Evolutionary conservation across 2,113 vertebrate species (phyloP).

Genomic region (Passer domesticus): DNA sequence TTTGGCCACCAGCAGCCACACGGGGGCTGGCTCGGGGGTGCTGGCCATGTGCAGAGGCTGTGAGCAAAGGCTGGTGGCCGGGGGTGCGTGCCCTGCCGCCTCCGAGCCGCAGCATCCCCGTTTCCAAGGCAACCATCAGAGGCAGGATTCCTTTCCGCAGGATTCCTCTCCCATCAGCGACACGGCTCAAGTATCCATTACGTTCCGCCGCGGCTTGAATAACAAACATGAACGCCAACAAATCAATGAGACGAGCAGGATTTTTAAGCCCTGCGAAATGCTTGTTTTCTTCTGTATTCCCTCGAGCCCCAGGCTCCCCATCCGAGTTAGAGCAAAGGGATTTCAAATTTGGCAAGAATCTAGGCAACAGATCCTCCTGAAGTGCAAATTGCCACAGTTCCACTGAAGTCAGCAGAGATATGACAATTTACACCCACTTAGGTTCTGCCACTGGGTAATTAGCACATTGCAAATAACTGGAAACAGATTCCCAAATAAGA

Average conservation of each 20-base stretch:
- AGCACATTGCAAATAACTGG: conserved; percentile 66
- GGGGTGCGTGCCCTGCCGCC: neutral
- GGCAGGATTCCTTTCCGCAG: conserved; percentile 14
- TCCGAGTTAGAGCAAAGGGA: conserved; percentile 33
- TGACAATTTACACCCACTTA: conserved; percentile 68
- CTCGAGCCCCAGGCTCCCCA: conserved; percentile 34
- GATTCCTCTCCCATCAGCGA: neutral
- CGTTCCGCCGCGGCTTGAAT: neutral
- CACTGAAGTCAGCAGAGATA: conserved; percentile 62
- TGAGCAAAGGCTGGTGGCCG: accelerated
- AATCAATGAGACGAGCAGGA: neutral
- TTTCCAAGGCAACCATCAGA: conserved; percentile 23
- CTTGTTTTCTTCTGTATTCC: conserved; percentile 8
- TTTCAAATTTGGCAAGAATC: conserved; percentile 46
- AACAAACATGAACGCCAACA: neutral
- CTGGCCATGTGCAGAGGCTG: accelerated
- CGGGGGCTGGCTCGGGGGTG: accelerated
- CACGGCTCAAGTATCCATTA: neutral
- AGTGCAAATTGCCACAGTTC: conserved; percentile 62
- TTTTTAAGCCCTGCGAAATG: neutral
- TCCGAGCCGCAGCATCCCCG: accelerated
- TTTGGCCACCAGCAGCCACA: accelerated
- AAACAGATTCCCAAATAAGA: conserved; percentile 59
- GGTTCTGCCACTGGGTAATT: conserved; percentile 67
- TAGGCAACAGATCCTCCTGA: conserved; percentile 55